Evolutionary conservation across 2,888 invertebrate genomes (phyloP).

Genomic region (Melipona beecheii): DNA sequence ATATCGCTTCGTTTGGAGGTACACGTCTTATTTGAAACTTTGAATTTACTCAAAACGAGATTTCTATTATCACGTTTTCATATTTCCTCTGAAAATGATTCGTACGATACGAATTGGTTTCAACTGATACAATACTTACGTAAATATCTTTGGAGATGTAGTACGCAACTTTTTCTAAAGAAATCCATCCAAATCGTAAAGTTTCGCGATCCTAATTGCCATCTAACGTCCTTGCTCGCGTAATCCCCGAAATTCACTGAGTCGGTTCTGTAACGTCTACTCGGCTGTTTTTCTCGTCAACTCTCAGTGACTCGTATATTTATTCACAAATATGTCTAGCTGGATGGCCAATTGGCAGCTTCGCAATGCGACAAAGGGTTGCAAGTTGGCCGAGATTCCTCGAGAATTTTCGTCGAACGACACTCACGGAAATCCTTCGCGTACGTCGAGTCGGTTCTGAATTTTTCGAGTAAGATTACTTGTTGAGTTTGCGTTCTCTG

Average conservation of each 20-base stretch:
- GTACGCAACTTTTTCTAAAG: background rate
- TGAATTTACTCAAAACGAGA: too few relatives aligned
- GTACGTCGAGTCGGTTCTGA: background rate
- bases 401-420: slow-evolving; percentile 25
- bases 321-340: background rate
- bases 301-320: slow-evolving; percentile 14
- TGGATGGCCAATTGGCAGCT: slow-evolving; percentile 58
- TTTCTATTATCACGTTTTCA: too few relatives aligned
- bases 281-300: slow-evolving; percentile 1
- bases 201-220: background rate
- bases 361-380: slow-evolving; percentile 24
- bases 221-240: slow-evolving; percentile 4
- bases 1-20: too few relatives aligned
- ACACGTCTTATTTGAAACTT: too few relatives aligned
- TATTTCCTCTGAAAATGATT: too few relatives aligned
- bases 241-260: slow-evolving; percentile 32
- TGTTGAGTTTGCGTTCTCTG: background rate
- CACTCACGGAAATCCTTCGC: accelerated
- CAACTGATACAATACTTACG: too few relatives aligned
- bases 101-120: too few relatives aligned
- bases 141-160: too few relatives aligned
- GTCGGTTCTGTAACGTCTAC: slow-evolving; percentile 17
- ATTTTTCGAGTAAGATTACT: background rate
- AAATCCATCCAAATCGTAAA: background rate
- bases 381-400: slow-evolving; percentile 40